Evolutionary conservation across 1,140 invertebrate genomes (phyloP), one percentile per base, ranked within the genome.

Genomic region (Ridgeia piscesae): DNA sequence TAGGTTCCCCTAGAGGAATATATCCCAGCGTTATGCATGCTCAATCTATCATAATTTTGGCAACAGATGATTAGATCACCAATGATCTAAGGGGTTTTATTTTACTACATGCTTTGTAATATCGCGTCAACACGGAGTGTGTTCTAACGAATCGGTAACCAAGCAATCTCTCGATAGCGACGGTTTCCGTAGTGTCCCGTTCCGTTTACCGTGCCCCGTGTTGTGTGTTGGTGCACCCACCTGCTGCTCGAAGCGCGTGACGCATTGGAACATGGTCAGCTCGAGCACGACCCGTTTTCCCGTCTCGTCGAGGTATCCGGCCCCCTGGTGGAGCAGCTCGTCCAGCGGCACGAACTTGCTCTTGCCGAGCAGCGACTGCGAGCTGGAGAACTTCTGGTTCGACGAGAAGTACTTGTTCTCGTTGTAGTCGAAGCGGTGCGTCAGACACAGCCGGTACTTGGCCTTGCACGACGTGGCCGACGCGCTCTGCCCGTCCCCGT

Each of bases 301-400:
- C 14, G 77, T 89, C 21, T 92, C 91, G 50, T 93, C 92, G 27
- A 93, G 92, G 91, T 34, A 93, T 6, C 92, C 92, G 31, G 35
- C 91, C 1, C 48, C 89, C 42, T 42, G 92, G 27, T 92, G 88
- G 6, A 93, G 91, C 34, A 93, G 34, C n/a, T 92, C 91, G 31
- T 92, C 91, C 9, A 93, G 34, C 34, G 91, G 88, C 88, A 93
- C 48, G 88, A 93, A 90, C 91, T 92, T 93, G 88, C 91, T 92
- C 92, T 93, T 93, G 6, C 92, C 92, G 34, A 93, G 92, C 33
- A 93, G 91, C 17, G 91, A 50, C 89, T 93, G 92, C 4, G 91
- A 88, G 31, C 42, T 89, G 34, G 91, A 35, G 91, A 93, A 93
- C 91, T 90, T 92, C 48, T 92, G 91, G 11, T 77, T 35, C 33